Conservation (phyloP, 2,888 invertebrate species). For the Stenchaetothrips biformis region DNA sequence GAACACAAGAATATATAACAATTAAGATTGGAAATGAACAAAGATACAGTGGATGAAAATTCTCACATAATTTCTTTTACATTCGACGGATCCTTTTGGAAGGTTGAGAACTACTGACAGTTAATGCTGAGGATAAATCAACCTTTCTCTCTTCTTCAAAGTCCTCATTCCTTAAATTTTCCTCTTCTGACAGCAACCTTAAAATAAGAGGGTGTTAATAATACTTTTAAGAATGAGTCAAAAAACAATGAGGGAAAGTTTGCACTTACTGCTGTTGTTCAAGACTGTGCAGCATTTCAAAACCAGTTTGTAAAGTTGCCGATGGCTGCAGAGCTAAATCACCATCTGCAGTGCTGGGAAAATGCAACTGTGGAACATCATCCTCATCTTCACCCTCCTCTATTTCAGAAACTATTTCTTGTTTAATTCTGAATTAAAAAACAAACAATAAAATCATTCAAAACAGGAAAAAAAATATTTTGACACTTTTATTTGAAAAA, state of each 20-base stretch:
- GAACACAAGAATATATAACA: too few species aligned
- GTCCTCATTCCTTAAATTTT: neutral
- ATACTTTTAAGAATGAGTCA: neutral
- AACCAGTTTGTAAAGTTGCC: constrained; percentile 53
- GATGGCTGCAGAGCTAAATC: constrained; percentile 48
- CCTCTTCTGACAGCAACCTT: neutral
- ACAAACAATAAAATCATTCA: neutral
- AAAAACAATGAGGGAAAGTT: neutral
- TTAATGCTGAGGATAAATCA: neutral
- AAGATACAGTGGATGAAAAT: too few species aligned
- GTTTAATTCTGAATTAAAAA: neutral
- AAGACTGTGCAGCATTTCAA: constrained; percentile 60
- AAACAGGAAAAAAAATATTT: neutral
- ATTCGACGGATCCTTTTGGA: neutral
- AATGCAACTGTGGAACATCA: constrained; percentile 54
- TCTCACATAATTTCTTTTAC: neutral
- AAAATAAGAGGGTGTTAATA: neutral
- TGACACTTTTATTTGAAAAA: neutral
- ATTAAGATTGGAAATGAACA: too few species aligned
- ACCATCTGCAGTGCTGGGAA: constrained; percentile 52
- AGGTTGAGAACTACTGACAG: neutral
- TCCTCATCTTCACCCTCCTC: constrained; percentile 33
- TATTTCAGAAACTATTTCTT: constrained; percentile 25
- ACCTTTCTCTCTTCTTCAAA: neutral
- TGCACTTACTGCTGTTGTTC: constrained; percentile 53